phyloP scores from a whole-genome alignment of 2,888 invertebrate genomes.

The Coronaproctus castanopsis region DNA sequence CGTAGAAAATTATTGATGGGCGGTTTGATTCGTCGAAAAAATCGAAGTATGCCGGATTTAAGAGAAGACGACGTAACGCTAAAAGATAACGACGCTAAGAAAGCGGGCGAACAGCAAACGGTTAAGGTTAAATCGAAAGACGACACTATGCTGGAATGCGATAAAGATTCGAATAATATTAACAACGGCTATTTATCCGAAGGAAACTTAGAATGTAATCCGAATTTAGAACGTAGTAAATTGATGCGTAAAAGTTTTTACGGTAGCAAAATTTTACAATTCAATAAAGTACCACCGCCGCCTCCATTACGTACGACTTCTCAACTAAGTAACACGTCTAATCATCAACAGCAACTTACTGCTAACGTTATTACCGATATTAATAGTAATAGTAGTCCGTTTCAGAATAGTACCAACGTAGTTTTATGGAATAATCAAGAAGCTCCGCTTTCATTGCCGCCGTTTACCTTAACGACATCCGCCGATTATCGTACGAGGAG shows the following conservation, averaged over 20 bases:
- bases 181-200: constrained; percentile 66
- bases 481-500: background rate
- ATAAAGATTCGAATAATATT: constrained; percentile 29
- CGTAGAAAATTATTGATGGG: constrained; percentile 72
- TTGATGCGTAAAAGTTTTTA: constrained; percentile 77
- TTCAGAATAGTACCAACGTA: background rate
- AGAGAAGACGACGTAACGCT: constrained; percentile 44
- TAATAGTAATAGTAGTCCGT: too few relatives aligned
- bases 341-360: constrained; percentile 28
- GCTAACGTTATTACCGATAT: constrained; percentile 17
- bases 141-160: constrained; percentile 52
- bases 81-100: constrained; percentile 23
- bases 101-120: constrained; percentile 29
- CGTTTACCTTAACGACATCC: too few relatives aligned
- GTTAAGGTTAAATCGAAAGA: constrained; percentile 28
- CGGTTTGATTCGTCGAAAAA: constrained; percentile 66
- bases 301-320: constrained; percentile 73
- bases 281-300: constrained; percentile 64
- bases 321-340: constrained; percentile 43
- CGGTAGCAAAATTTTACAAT: constrained; percentile 60
- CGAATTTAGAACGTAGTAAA: constrained; percentile 65
- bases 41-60: constrained; percentile 77
- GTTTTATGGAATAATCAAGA: background rate
- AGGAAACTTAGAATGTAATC: constrained; percentile 64
- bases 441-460: background rate